Percentiles rank a stretch among this genome's conserved stretches.
Conservation (phyloP, 1,140 invertebrate genomes). For the Polyergus mexicanus region DNA sequence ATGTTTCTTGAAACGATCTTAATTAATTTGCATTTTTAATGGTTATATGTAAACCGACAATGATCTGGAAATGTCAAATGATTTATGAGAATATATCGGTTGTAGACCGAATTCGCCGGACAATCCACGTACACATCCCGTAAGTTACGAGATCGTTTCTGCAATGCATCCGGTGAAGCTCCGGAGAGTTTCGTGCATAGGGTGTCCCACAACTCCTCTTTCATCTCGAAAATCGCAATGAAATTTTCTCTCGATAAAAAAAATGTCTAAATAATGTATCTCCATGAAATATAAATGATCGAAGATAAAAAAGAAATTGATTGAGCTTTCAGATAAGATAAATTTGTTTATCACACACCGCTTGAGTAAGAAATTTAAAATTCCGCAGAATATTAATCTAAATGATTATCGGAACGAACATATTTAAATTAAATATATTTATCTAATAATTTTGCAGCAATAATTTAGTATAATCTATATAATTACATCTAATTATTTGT, state of each 20-base stretch:
- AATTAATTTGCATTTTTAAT: background rate
- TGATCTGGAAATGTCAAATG: background rate
- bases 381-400: background rate
- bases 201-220: background rate
- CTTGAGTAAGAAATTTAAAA: background rate
- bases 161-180: conserved; percentile 7
- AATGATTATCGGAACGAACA: background rate
- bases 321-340: conserved; percentile 28
- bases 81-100: background rate
- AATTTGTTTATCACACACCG: conserved; percentile 13
- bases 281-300: background rate
- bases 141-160: conserved; percentile 51
- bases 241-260: background rate
- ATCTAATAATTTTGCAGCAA: background rate
- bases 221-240: background rate
- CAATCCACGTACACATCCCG: conserved; percentile 23
- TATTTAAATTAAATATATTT: background rate
- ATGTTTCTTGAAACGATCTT: background rate
- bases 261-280: background rate
- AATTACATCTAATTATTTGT: background rate
- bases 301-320: background rate
- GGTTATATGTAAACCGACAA: background rate
- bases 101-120: background rate
- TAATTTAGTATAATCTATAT: background rate
- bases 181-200: background rate